Base-by-base conservation (phyloP, 1,140 invertebrate genomes). In the Zaprionus taronus region DNA sequence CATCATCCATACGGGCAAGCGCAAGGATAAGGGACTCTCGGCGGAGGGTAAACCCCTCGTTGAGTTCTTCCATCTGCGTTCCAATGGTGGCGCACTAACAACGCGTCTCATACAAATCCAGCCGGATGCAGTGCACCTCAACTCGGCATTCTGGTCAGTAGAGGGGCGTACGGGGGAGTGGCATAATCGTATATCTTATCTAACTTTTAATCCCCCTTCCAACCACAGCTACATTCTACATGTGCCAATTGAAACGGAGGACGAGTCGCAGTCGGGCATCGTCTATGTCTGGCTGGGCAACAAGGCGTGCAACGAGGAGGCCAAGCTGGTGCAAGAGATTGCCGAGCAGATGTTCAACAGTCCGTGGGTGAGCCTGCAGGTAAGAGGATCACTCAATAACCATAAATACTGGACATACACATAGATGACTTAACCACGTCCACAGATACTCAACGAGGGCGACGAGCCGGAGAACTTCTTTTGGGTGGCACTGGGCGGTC, bases 381-480 rank as follows among this genome's bases (percentile, higher is more conserved):
- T 94, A 66, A 70, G 77, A 12, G 47, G 4, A 24, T 12, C 2
- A 51, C 20, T n/a, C 5, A 14, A 24, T 26, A 14, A 14, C 6
- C 26, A 14, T 17, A 28, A n/a, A 28, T 31, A 28, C 5, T 17
- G 6, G 9, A 51, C 44, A 28, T 38, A 36, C 38, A 49, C 38
- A 28, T 20, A 11, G 6, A 68, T 12, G 7, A 12, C 15, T 20
- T 22, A 20, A 11, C 47, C 2, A 6, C 0, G 2, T 51, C 4
- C 22, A 4, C 20, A 96, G 94, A 95, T 98, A 15, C 93, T 99
- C 53, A 97, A 96, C 80, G 99, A 99, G 95, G 98, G 99, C 34
- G 97, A 99, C 92, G 99, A 99, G 93, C 98, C 99, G 4, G 98
- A 99, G 91, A 99, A 99, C 91, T 99, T 99, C 94, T 99, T 99